phyloP scores from a whole-genome alignment of 2,888 invertebrate genomes.

The Uloborus plumipes region DNA sequence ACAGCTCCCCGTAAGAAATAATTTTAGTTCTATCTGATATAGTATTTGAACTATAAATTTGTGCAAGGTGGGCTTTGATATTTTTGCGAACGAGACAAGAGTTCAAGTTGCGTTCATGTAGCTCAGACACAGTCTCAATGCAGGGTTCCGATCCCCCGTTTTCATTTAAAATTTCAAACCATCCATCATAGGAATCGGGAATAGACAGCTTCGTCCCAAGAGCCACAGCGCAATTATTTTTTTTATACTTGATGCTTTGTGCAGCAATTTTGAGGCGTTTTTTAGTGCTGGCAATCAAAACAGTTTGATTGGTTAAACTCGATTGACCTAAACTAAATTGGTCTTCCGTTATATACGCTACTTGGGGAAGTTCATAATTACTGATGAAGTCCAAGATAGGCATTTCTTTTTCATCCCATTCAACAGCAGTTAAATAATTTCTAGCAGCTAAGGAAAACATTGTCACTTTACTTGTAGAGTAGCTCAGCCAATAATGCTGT shows the following conservation, averaged over 20 bases:
- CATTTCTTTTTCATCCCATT: conserved; percentile 69
- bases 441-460: no score
- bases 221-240: conserved; percentile 75
- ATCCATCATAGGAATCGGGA: conserved; percentile 90
- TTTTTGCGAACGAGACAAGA: conserved; percentile 83
- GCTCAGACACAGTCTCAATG: conserved; percentile 87
- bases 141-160: conserved; percentile 92
- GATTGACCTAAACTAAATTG: conserved; percentile 93
- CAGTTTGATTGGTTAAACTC: conserved; percentile 86
- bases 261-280: conserved; percentile 84
- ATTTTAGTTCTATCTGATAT: conserved; percentile 75
- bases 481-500: no score
- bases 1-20: conserved; percentile 85
- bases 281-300: conserved; percentile 87
- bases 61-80: conserved; percentile 77
- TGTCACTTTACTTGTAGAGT: no score
- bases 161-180: conserved; percentile 93
- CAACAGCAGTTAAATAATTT: conserved; percentile 66
- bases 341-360: conserved; percentile 92
- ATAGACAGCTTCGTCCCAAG: conserved; percentile 87
- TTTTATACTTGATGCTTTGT: conserved; percentile 84
- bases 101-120: conserved; percentile 75
- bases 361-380: conserved; percentile 78
- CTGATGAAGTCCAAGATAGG: conserved; percentile 71
- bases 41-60: conserved; percentile 67